Conservation (phyloP, 2,113 vertebrate species). For the Triplophysa rosa region DNA sequence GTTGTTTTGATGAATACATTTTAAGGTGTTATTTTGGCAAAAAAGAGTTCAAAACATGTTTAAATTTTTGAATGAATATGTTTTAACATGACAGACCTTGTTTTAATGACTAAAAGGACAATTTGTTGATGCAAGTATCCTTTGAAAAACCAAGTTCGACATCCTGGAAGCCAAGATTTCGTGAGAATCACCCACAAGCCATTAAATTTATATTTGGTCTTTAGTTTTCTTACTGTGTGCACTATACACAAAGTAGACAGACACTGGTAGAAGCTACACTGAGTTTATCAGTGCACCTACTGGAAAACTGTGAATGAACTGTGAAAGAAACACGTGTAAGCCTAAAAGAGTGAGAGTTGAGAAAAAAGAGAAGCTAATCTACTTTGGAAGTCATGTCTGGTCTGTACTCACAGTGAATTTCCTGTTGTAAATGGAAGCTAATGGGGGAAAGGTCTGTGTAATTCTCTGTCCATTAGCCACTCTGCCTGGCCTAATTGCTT, state of each 20-base stretch:
- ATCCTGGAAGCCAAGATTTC: no score
- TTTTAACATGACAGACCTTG: no score
- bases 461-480: conserved; percentile 75
- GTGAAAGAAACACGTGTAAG: background rate
- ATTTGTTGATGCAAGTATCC: no score
- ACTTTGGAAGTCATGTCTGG: conserved; percentile 69
- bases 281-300: conserved; percentile 9
- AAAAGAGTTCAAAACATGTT: no score
- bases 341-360: conserved; percentile 34
- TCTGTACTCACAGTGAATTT: conserved; percentile 68
- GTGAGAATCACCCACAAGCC: no score
- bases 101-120: no score
- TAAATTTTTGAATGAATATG: no score
- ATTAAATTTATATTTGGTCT: background rate
- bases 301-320: background rate
- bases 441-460: conserved; percentile 76
- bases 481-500: conserved; percentile 74
- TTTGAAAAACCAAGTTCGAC: no score
- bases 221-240: background rate
- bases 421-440: conserved; percentile 75
- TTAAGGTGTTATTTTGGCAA: no score
- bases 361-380: conserved; percentile 57
- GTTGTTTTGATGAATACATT: no score
- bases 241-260: background rate
- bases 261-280: background rate